Evolutionary conservation across 2,888 invertebrate species (phyloP).

Genomic region (Desoria tigrina): DNA sequence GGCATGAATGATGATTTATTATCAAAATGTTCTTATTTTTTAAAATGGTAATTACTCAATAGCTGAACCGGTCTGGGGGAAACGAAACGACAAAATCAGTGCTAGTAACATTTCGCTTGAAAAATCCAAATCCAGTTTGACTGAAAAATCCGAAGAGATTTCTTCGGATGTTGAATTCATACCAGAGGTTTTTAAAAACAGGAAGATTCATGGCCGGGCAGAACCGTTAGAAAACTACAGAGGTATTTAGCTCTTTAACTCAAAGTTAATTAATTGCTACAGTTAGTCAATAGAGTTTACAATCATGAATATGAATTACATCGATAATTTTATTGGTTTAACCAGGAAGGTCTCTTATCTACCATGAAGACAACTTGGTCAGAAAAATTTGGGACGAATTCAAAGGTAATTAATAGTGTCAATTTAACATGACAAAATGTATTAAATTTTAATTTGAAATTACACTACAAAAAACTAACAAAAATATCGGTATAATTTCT

Average conservation of each 20-base stretch:
- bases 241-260: no score
- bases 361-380: background rate
- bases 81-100: background rate
- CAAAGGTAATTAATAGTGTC: conserved; percentile 3
- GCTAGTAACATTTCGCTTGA: background rate
- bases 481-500: background rate
- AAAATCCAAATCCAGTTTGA: background rate
- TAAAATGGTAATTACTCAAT: background rate
- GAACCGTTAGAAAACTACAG: no score
- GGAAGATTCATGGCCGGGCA: no score
- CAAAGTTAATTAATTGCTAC: no score
- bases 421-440: conserved; percentile 3
- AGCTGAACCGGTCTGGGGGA: conserved; percentile 10
- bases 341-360: background rate
- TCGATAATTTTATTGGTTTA: background rate
- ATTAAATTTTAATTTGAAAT: conserved; percentile 10
- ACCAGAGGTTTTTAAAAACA: no score
- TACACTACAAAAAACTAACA: no score
- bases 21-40: background rate
- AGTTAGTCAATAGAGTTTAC: no score
- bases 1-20: background rate
- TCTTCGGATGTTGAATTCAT: no score
- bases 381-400: background rate
- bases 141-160: background rate
- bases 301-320: no score